These are phyloP conservation scores for Taxidea taxus DNA, from an alignment of 2,113 vertebrate genomes.

Conservation along the genomic window DNA sequence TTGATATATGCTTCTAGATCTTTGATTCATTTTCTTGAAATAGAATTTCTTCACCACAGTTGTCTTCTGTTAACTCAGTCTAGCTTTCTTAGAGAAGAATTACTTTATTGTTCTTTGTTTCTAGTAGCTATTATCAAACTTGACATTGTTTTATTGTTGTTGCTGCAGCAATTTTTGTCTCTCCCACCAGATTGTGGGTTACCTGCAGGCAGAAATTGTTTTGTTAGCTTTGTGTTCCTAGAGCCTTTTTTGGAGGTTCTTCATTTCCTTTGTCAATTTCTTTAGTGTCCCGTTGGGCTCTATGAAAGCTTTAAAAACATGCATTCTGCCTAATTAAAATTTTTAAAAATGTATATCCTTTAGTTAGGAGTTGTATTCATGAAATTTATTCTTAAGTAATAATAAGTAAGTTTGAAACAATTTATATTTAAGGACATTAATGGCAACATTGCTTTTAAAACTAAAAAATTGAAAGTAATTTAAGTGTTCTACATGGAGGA, in stretches of 20 bases:
- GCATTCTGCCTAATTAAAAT: not conserved
- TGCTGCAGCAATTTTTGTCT: not conserved
- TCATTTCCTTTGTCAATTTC: not conserved
- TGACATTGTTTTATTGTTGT: not conserved
- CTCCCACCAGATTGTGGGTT: not conserved
- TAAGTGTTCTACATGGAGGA: not conserved
- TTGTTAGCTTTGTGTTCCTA: not conserved
- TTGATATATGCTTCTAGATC: not conserved
- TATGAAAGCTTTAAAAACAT: not conserved
- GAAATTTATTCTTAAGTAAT: not conserved
- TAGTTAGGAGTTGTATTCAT: not conserved
- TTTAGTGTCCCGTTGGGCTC: not conserved
- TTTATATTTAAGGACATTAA: not conserved
- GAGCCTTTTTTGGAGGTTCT: not conserved
- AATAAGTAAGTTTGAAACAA: not conserved
- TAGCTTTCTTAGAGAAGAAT: not conserved
- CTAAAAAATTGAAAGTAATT: not conserved
- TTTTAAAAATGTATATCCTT: not conserved
- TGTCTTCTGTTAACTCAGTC: not conserved
- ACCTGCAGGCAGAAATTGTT: not conserved
- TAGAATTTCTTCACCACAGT: not conserved
- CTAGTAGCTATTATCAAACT: not conserved
- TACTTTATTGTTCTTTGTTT: not conserved
- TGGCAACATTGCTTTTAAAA: not conserved
- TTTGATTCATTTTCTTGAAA: not conserved